Conservation (phyloP, 2,888 invertebrate genomes). For the Sphaerophoria rueppellii region DNA sequence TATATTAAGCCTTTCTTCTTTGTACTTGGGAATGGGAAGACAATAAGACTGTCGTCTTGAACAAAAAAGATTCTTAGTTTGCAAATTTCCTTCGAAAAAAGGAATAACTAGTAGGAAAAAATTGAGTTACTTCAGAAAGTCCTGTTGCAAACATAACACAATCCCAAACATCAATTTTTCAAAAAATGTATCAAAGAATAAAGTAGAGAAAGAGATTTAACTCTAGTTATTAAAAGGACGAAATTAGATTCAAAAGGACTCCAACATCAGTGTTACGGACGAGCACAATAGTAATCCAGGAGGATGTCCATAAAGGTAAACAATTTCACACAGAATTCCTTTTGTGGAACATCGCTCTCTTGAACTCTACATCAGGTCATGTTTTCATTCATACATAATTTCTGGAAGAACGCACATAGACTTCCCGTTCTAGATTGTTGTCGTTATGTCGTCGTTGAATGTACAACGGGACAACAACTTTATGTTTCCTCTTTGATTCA, state of each 20-base stretch:
- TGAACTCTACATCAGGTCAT: not conserved
- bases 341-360: not conserved
- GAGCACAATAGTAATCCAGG: not conserved
- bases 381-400: not conserved
- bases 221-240: slow-evolving; percentile 15
- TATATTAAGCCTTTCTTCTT: not conserved
- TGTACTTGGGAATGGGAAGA: not conserved
- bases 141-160: not conserved
- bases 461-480: not conserved
- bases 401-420: slow-evolving; percentile 7
- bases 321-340: slow-evolving; percentile 27
- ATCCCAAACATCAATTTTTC: not conserved
- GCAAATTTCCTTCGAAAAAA: not conserved
- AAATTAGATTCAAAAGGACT: slow-evolving; percentile 20
- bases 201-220: not conserved
- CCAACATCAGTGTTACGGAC: not conserved
- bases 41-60: not conserved
- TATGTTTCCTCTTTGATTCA: not conserved
- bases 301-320: slow-evolving; percentile 25
- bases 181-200: not conserved
- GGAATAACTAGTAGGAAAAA: not conserved
- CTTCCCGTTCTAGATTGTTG: slow-evolving; percentile 12
- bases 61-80: not conserved
- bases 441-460: not conserved
- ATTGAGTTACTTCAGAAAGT: not conserved